Evolutionary conservation across 2,797 vertebrate genomes (phyloP).

Genomic region (Etheostoma perlongum): DNA sequence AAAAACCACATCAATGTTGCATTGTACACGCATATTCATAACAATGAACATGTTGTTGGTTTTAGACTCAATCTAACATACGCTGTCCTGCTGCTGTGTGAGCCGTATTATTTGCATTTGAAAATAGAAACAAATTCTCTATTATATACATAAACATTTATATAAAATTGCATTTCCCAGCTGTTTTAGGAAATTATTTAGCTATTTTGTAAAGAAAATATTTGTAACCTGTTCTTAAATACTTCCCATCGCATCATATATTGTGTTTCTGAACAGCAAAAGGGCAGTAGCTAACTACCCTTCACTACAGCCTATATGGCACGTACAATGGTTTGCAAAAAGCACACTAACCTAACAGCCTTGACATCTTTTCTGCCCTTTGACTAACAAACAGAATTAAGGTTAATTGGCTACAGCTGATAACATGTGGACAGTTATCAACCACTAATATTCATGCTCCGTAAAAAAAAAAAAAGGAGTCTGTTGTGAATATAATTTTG

Average conservation of each 20-base stretch:
- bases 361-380: slow-evolving; percentile 18
- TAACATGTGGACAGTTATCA: background rate
- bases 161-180: background rate
- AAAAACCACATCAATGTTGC: background rate
- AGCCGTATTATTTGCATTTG: background rate
- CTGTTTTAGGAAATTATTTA: slow-evolving; percentile 1
- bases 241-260: too few species aligned
- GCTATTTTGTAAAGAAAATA: background rate
- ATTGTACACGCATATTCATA: background rate
- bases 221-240: background rate
- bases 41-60: background rate
- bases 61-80: background rate
- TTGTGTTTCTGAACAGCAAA: background rate
- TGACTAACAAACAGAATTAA: slow-evolving; percentile 14
- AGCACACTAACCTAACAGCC: background rate
- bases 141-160: too few species aligned
- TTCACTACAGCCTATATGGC: slow-evolving; percentile 13
- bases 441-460: background rate
- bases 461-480: background rate
- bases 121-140: background rate
- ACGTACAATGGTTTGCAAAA: background rate
- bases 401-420: slow-evolving; percentile 20
- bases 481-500: background rate
- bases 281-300: background rate
- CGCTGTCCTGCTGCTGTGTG: background rate